A percentile compares a stretch with the other conserved stretches of the same genome.
Conservation (phyloP, 2,113 vertebrate species). For the Oryzias celebensis region DNA sequence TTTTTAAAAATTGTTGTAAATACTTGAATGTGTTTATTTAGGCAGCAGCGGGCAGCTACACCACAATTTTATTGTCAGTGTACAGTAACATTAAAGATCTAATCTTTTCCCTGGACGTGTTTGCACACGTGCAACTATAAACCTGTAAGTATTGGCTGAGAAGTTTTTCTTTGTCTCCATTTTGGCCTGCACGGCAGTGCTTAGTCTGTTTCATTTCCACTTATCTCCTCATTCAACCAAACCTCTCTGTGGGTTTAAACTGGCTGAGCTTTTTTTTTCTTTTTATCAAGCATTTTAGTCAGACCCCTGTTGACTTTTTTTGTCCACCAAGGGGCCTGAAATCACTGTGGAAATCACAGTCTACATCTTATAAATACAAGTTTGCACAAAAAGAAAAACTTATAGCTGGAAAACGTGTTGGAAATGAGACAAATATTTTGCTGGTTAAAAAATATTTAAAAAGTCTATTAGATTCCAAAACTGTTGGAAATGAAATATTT, state of each 20-base stretch:
- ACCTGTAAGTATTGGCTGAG: slow-evolving; percentile 33
- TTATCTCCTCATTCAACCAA: slow-evolving; percentile 52
- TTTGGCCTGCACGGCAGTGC: slow-evolving; percentile 39
- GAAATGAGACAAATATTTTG: not conserved
- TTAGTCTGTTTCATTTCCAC: slow-evolving; percentile 50
- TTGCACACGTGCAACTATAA: slow-evolving; percentile 17
- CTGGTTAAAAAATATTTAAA: not conserved
- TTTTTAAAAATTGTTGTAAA: no score
- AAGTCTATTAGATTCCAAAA: not conserved
- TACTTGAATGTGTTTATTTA: no score
- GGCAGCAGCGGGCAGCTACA: no score
- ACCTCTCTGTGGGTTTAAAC: slow-evolving; percentile 26
- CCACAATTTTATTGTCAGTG: no score
- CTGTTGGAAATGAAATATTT: not conserved
- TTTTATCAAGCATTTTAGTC: slow-evolving; percentile 9
- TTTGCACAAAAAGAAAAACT: slow-evolving; percentile 1
- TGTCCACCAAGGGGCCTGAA: slow-evolving; percentile 9
- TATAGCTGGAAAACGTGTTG: not conserved
- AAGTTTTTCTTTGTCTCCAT: slow-evolving; percentile 33
- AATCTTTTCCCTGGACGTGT: not conserved
- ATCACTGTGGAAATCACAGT: slow-evolving; percentile 21
- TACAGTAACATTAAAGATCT: no score
- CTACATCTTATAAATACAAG: slow-evolving; percentile 19
- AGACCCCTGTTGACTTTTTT: slow-evolving; percentile 9
- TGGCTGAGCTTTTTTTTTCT: slow-evolving; percentile 1